Evolutionary conservation across 2,888 invertebrate species (phyloP), one percentile per base, ranked within the genome.

Genomic region (Biston betularia): DNA sequence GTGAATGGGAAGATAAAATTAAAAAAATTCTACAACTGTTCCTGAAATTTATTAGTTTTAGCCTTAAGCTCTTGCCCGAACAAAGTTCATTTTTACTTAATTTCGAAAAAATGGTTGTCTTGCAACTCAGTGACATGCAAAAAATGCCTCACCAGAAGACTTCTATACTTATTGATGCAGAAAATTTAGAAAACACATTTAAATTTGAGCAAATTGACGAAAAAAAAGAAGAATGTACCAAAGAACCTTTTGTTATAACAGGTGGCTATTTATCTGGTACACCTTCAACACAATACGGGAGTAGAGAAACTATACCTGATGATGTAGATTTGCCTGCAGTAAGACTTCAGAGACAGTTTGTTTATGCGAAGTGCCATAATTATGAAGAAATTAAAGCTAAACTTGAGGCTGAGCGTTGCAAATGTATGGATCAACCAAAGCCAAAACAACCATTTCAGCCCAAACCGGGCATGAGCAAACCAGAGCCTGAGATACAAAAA

Each of bases 61-160:
- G 88, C 66, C 74, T 93, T 14, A 89, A 91, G 72, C 72, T 93
- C 63, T 74, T 93, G 59, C 93, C 93, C 34, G 92, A 93, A 76
- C 93, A 93, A 79, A 76, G 88, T 14, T 83, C 86, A 2, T 93
- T 93, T 78, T 79, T 93, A 58, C 76, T 93, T 46, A 87, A 93
- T 72, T 83, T 93, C 56, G 88, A 93, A 79, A 90, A 88, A 77
- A 81, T 93, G 85, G 84, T 93, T 33, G 80, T 92, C 38, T 79
- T 93, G 61, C 93, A 93, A 74, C 71, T 93, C 55, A 89, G 89
- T 73, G 92, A 93, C 82, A 85, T 93, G 24, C 81, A 86, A 74
- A 89, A 86, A 74, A 68, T 75, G n/a, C 88, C 88, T 6, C 61
- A 74, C 50, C 72, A 73, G 5, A 67, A 62, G 35, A 57, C 81